Conservation (phyloP, 2,113 vertebrate species). For the Neogobius melanostomus region DNA sequence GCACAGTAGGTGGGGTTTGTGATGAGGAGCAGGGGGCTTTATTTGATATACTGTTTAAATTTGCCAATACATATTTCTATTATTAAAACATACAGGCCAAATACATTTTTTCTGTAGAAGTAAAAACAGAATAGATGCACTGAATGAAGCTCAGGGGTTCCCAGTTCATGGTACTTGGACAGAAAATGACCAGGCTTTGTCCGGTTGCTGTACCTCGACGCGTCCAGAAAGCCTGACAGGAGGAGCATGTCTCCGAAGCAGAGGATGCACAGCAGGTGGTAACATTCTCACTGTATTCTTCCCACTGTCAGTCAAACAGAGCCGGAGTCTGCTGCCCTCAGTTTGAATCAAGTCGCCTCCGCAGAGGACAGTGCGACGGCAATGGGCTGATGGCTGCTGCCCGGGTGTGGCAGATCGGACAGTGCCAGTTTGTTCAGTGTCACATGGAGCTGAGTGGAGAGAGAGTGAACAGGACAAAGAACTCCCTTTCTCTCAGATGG, state of each 20-base stretch:
- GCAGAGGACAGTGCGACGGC: background rate
- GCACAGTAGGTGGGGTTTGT: no score
- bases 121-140: no score
- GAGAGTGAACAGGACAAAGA: no score
- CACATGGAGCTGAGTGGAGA: no score
- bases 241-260: background rate
- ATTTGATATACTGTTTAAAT: no score
- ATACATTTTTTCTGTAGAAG: no score
- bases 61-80: no score
- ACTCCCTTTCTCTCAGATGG: no score
- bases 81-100: no score
- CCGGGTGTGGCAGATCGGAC: background rate
- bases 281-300: constrained; percentile 3
- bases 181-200: background rate
- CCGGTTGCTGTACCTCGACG: background rate
- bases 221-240: background rate
- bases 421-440: background rate
- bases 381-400: background rate
- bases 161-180: background rate
- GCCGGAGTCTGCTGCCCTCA: background rate
- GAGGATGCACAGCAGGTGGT: background rate
- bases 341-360: background rate
- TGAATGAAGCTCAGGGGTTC: no score
- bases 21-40: no score
- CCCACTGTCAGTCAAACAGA: constrained; percentile 1